Conservation (phyloP, 2,797 vertebrate genomes). For the Pagetopsis macropterus region DNA sequence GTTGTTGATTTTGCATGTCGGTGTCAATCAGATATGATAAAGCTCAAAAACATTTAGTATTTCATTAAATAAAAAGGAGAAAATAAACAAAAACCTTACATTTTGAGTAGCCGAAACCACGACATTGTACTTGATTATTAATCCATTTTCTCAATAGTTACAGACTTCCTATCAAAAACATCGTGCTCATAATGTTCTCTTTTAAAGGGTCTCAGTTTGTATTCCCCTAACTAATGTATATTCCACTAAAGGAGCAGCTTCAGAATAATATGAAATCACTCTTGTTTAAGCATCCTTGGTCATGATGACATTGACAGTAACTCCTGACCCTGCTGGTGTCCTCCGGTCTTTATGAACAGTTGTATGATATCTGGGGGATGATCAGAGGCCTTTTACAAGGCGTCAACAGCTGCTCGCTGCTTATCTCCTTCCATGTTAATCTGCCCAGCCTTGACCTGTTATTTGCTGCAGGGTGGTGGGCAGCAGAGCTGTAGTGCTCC, state of each 20-base stretch:
- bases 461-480: constrained; percentile 57
- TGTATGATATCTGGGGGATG: constrained; percentile 22
- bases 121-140: too few species aligned
- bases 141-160: neutral
- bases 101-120: too few species aligned
- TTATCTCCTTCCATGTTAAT: constrained; percentile 76
- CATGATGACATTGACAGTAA: constrained; percentile 23
- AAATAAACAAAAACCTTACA: too few species aligned
- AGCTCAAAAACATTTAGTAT: too few species aligned
- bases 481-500: constrained; percentile 24
- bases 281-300: neutral
- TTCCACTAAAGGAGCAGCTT: neutral
- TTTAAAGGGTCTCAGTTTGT: neutral
- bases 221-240: neutral
- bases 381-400: constrained; percentile 45
- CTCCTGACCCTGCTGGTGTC: constrained; percentile 20
- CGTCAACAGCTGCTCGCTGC: constrained; percentile 63
- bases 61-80: too few species aligned
- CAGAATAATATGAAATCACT: neutral
- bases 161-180: neutral
- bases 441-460: constrained; percentile 72
- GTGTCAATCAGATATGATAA: neutral
- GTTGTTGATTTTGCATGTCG: neutral
- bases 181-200: neutral
- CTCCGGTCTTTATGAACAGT: constrained; percentile 29